Percentiles rank a stretch among this genome's conserved stretches.
Conservation (phyloP, 2,888 invertebrate genomes). For the Linyphia triangularis region DNA sequence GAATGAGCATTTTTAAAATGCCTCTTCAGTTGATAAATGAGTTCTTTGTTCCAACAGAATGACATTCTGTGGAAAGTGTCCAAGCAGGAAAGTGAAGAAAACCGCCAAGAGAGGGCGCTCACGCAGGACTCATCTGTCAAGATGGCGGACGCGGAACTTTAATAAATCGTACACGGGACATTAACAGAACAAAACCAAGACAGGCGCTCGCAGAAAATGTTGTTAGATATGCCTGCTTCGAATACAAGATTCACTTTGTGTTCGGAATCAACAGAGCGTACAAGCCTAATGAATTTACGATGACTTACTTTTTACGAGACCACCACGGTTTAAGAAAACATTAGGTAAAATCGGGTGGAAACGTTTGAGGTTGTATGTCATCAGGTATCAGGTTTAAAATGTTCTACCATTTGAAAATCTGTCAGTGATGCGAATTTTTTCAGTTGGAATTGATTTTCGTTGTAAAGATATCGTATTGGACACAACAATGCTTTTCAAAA, state of each 20-base stretch:
- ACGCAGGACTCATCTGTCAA: constrained; percentile 64
- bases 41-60: constrained; percentile 50
- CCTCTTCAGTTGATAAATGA: constrained; percentile 63
- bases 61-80: constrained; percentile 73
- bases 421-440: too few species aligned
- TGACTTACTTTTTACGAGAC: constrained; percentile 50
- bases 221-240: constrained; percentile 73
- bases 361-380: background rate
- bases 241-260: constrained; percentile 67
- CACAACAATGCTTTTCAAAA: too few species aligned
- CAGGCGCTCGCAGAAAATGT: constrained; percentile 65
- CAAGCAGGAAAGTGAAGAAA: constrained; percentile 70
- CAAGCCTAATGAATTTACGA: constrained; percentile 70
- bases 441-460: too few species aligned
- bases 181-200: constrained; percentile 65
- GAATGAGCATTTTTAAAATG: background rate
- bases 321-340: constrained; percentile 60
- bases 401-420: too few species aligned
- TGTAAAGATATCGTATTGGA: too few species aligned
- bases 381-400: too few species aligned
- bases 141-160: constrained; percentile 71
- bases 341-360: background rate
- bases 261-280: constrained; percentile 3
- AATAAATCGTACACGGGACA: constrained; percentile 69
- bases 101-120: constrained; percentile 60